Evolutionary conservation across 2,888 invertebrate species (phyloP).

Genomic region (Drosophila recens): DNA sequence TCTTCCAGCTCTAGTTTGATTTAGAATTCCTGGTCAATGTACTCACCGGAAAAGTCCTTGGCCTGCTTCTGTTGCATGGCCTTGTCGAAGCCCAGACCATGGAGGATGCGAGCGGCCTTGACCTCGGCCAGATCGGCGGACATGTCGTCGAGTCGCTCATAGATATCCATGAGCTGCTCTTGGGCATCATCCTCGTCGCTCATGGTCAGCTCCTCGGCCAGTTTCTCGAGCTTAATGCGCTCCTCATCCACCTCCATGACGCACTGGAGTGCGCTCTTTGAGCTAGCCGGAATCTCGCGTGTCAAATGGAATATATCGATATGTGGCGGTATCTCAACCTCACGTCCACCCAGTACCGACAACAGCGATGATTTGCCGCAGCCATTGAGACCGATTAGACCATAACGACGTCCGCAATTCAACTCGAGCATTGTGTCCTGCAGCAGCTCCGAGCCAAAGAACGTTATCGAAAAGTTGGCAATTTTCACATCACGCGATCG

Average conservation of each 20-base stretch:
- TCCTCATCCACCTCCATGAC: slow-evolving; percentile 99
- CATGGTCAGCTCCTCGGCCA: slow-evolving; percentile 95
- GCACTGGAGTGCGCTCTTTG: slow-evolving; percentile 97
- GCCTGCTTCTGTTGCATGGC: slow-evolving; percentile 94
- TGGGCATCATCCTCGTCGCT: slow-evolving; percentile 96
- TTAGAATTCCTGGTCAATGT: neutral
- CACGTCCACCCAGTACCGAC: slow-evolving; percentile 95
- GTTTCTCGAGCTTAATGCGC: slow-evolving; percentile 93
- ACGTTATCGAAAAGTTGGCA: slow-evolving; percentile 97
- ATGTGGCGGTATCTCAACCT: slow-evolving; percentile 98
- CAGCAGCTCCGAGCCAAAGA: slow-evolving; percentile 98
- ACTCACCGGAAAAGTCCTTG: slow-evolving; percentile 90
- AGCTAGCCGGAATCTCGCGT: slow-evolving; percentile 99
- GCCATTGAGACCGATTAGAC: slow-evolving; percentile 98
- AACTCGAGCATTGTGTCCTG: slow-evolving; percentile 98
- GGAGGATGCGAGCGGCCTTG: slow-evolving; percentile 96
- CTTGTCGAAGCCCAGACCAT: slow-evolving; percentile 97
- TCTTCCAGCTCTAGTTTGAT: no score
- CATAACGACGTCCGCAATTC: slow-evolving; percentile 98
- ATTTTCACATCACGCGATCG: slow-evolving; percentile 98
- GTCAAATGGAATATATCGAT: slow-evolving; percentile 99
- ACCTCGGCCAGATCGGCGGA: slow-evolving; percentile 98
- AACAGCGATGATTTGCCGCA: slow-evolving; percentile 98
- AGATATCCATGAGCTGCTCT: slow-evolving; percentile 98
- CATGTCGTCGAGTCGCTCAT: slow-evolving; percentile 98